Base-by-base conservation (phyloP, 2,888 invertebrate genomes). In the Cremastinae sp. region DNA sequence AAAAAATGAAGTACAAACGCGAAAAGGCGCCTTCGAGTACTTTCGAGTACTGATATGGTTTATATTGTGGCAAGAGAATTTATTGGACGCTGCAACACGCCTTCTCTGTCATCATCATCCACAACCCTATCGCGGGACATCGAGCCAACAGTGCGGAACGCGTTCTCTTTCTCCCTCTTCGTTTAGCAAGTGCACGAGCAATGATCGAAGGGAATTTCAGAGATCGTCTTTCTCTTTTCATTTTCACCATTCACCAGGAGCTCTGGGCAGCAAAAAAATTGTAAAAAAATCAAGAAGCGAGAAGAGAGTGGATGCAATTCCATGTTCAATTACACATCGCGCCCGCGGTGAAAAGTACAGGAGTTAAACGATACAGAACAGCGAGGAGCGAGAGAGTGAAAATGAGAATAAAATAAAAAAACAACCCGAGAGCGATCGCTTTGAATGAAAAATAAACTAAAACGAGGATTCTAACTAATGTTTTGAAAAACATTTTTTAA, bases 301-400 rank as follows among this genome's bases (percentile, higher is more conserved):
- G 56, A 73, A 77, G 65, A 55, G 66, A 74, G 59, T 74, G 71
- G 74, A 79, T 78, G 83, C 83, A 82, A 83, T 85, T 80, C 82
- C 78, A 80, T 78, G 82, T 85, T 82, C 83, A 83, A 84, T 84
- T 84, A 84, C 81, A 78, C 72, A 73, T 73, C 71, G 80, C 80
- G 73, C 80, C 75, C 75, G 71, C 75, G 79, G 79, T 79, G 69
- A 78, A 76, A 65, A 61, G 69, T 64, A 51, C 68, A 18, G 22
- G 43, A 41, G 69, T 9, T 49, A 37, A 45, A 51, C n/a, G 45
- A 58, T 64, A 22, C 9, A 68, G 51, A 68, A 64, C 35, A 47
- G 12, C 53, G n/a, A 45, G 35, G 28, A 66, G 43, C 43, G 53
- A 70, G 39, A 45, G 47, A 59, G 45, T 12, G 18, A 51, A 41